Evolutionary conservation across 2,888 invertebrate species (phyloP), one percentile per base, ranked within the genome.

Genomic region (Amblyteles armatorius): DNA sequence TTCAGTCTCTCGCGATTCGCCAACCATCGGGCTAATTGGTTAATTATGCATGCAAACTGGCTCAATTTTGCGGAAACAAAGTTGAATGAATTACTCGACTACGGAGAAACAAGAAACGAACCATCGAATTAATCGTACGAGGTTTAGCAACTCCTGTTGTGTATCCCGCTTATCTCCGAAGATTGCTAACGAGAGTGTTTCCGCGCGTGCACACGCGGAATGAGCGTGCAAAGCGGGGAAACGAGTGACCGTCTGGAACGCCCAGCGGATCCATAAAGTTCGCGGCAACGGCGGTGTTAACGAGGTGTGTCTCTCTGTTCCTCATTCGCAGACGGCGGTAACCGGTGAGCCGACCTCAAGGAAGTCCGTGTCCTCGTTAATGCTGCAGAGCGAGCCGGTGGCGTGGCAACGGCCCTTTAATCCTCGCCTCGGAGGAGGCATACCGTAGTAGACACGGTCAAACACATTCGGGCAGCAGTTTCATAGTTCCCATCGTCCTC

Each of bases 351-450:
- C 26, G 48, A 79, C 83, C 67, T 80, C 80, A 78, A 82, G 81
- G 69, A 84, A 84, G 78, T 81, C 81, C 78, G 52, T 73, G 77
- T 73, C 77, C 81, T 78, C 77, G 74, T 84, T 84, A 84, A 78
- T 50, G 69, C 55, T 74, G 65, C 65, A 73, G 60, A 16, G 52
- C 40, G 57, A 36, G 36, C 74, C 22, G 36, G 55, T 71, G 63
- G 77, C 84, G 74, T 74, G 78, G 76, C 76, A 80, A 84, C 76
- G 80, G 57, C 83, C 83, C 83, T 80, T 84, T 84, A 84, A 84
- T 84, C 76, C 80, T 80, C 57, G 76, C 71, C 79, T 26, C 65
- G 74, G 52, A 74, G 40, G 76, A 71, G 50, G 72, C 65, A 80
- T 55, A 67, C 67, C 76, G 55, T 71, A 26, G 71, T 63, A 79